Evolutionary conservation across 2,888 invertebrate species (phyloP), one percentile per base, ranked within the genome.

Genomic region (Cheilosia soror): DNA sequence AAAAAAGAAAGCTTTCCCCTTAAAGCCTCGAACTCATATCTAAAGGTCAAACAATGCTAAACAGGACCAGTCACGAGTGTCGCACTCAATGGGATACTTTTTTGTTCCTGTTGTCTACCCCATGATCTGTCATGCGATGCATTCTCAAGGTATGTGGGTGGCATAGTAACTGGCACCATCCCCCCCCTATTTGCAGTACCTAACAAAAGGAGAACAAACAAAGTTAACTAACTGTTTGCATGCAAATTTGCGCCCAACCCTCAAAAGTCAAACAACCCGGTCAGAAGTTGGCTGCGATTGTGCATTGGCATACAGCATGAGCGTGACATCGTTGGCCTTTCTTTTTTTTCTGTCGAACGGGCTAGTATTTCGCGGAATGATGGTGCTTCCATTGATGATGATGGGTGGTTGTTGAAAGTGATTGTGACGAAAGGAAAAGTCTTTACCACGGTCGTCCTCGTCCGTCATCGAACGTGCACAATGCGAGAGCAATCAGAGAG

Each of bases 361-460:
- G 37, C 44, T 37, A 29, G 44, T 15, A 7, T 20, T 25, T 4
- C 4, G 5, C 4, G 27, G 69, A 37, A 31, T 40, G 60, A 55
- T 25, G 25, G 42, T 33, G 33, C 13, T 25, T 33, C 13, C 25
- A n/a, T 25, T 20, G 15, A 62, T 40, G 60, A 25, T 40, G 58
- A 7, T 60, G 33, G 5, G n/a, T 3, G 4, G 44, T 31, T n/a
- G 37, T 4, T 11, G 29, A 55, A 42, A 15, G 53, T 29, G 53
- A 55, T 55, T 29, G 15, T 27, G 53, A 47, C 15, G 55, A 73
- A 73, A 73, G 63, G 47, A 55, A 73, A 73, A 73, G 73, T 73
- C 47, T 47, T 31, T 72, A 29, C 37, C 11, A 37, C 37, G 11
- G 37, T 37, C 37, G 13, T 5, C 29, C 53, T 53, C n/a, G 31